Evolutionary conservation across 1,140 invertebrate genomes (phyloP).

Genomic region (Calycopis cecrops): DNA sequence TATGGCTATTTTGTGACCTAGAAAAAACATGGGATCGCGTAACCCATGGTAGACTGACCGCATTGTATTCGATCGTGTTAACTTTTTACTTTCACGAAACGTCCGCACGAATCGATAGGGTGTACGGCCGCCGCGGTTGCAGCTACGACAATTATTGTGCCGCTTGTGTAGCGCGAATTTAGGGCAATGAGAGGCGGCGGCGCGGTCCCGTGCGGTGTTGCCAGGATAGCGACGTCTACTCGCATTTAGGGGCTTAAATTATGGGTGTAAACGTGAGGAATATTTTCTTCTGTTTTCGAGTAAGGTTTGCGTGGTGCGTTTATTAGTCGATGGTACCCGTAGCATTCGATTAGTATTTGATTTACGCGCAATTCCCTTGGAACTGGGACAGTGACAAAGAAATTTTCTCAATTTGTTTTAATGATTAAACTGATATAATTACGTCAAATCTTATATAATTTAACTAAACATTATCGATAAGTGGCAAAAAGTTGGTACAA

Average conservation of each 20-base stretch:
- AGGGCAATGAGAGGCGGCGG: slow-evolving; percentile 65
- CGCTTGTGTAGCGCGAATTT: slow-evolving; percentile 66
- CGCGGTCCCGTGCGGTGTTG: slow-evolving; percentile 25
- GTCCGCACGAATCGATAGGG: slow-evolving; percentile 60
- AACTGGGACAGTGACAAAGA: no score
- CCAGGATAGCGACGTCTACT: neutral
- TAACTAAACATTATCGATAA: no score
- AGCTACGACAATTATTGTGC: slow-evolving; percentile 68
- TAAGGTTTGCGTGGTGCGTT: no score
- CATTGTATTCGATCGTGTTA: slow-evolving; percentile 66
- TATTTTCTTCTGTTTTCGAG: no score
- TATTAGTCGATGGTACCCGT: no score
- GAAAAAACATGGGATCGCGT: slow-evolving; percentile 49
- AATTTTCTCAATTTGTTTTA: no score
- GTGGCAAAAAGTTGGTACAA: no score
- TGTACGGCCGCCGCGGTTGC: slow-evolving; percentile 59
- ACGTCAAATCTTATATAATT: no score
- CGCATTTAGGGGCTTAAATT: neutral
- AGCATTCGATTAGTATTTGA: no score
- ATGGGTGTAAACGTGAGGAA: neutral
- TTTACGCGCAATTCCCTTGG: no score
- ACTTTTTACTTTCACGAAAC: slow-evolving; percentile 70
- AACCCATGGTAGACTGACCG: slow-evolving; percentile 45
- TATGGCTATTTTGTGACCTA: slow-evolving; percentile 61
- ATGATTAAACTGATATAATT: no score